Evolutionary conservation across 2,113 vertebrate species (phyloP), one percentile per base, ranked within the genome.

Genomic region (Zeus faber): DNA sequence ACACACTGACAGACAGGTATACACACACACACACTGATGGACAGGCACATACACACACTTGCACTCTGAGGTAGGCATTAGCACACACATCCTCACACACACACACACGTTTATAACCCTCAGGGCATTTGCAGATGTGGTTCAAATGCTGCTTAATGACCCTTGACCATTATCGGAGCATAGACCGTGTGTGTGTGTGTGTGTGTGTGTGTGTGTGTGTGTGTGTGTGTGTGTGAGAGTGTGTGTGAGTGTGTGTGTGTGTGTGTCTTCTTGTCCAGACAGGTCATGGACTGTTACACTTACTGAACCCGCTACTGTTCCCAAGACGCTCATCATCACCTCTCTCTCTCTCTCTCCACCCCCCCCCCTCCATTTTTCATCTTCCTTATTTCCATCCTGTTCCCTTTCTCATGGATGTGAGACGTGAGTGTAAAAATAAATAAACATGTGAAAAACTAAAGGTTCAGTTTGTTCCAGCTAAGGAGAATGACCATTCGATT

Each of bases 271-370:
- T 8, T 24, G 44, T 79, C 54, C 73, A 69, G 75, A 58, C 72
- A 54, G 72, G 75, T 70, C 68, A 73, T 1, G 75, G 65, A 49
- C 64, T 55, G 70, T 24, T 74, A 55, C 67, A 67, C 62, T 76
- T 26, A n/a, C 50, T 46, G 25, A 67, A 58, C 70, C 48, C 44
- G 0, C 25, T 20, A 45, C 40, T 49, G 9, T 18, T 59, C 63
- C 68, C 60, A 61, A 62, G 72, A 74, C 67, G 45, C 62, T 48
- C 54, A 8, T 74, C 46, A 70, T 60, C 72, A 67, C 59, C 71
- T 21, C 39, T 57, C 70, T 72, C 62, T 20, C 26, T 51, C 43
- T 37, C 1, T 16, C 27, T 55, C 46, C 23, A 5, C 13, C 22
- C 45, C 22, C 45, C 22, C 45, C 10, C 5, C n/a, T 23, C 22